Percentiles rank a stretch among this genome's conserved stretches.
These are phyloP conservation scores for Steatornis caripensis DNA, from an alignment of 2,113 vertebrate genomes.

Conservation along the genomic window DNA sequence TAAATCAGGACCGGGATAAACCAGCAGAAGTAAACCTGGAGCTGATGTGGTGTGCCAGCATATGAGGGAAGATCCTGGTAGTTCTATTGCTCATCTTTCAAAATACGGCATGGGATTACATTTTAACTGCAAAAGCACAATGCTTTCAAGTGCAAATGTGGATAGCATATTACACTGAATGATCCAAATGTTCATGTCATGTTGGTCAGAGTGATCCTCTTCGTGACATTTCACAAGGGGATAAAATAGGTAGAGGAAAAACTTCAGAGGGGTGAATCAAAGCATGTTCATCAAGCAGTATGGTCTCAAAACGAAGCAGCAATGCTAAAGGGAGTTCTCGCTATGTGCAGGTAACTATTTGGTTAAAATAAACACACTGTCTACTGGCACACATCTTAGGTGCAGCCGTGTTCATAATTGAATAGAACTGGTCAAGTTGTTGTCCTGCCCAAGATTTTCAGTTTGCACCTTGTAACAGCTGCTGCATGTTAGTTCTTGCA, in stretches of 20 bases:
- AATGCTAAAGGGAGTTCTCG: background rate
- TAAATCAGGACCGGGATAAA: background rate
- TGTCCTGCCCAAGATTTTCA: background rate
- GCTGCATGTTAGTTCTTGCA: background rate
- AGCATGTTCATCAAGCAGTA: background rate
- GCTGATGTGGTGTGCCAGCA: background rate
- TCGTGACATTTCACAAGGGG: background rate
- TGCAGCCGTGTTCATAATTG: background rate
- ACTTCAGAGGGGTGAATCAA: background rate
- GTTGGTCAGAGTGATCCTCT: background rate
- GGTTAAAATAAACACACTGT: slow-evolving; percentile 49
- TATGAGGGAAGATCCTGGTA: background rate
- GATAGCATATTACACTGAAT: background rate
- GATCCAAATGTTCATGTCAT: background rate
- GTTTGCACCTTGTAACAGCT: slow-evolving; percentile 43
- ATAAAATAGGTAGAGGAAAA: background rate
- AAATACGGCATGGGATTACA: background rate
- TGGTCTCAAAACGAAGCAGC: background rate
- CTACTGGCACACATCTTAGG: slow-evolving; percentile 15
- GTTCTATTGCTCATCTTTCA: background rate
- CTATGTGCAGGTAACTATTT: background rate
- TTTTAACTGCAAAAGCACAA: background rate
- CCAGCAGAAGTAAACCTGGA: background rate
- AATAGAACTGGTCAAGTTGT: background rate
- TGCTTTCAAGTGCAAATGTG: slow-evolving; percentile 17